phyloP scores from a whole-genome alignment of 37 sponge, comb jelly and placozoan species.

The Ianthella basta region DNA sequence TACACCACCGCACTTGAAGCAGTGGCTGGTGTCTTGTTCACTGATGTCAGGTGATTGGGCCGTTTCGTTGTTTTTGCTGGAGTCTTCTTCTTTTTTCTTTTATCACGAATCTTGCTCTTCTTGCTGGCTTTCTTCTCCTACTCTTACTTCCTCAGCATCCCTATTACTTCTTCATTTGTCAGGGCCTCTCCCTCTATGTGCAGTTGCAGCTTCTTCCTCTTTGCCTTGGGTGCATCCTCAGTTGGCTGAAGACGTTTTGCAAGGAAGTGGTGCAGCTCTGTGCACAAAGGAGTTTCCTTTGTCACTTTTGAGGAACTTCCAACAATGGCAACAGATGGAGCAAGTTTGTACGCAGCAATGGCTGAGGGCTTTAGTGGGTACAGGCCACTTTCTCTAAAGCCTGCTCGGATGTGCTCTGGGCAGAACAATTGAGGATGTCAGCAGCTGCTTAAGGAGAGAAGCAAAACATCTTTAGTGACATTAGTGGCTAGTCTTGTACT shows the following conservation, averaged over 20 bases:
- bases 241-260: background rate
- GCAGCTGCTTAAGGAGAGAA: conserved; percentile 2
- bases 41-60: too few relatives aligned
- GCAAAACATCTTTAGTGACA: conserved; percentile 58
- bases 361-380: conserved; percentile 45
- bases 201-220: background rate
- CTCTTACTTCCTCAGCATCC: conserved; percentile 29
- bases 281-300: background rate
- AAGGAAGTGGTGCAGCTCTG: conserved; percentile 9
- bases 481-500: conserved; percentile 26
- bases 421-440: conserved; percentile 12
- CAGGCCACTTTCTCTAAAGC: conserved; percentile 49
- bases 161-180: conserved; percentile 40
- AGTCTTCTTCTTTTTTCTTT: background rate
- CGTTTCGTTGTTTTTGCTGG: too few relatives aligned
- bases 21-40: background rate
- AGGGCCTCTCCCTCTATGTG: conserved; percentile 47
- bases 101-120: background rate
- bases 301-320: background rate
- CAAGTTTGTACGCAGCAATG: conserved; percentile 14
- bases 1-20: background rate
- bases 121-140: conserved; percentile 25
- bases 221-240: background rate
- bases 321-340: background rate
- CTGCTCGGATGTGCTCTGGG: conserved; percentile 23